Base-by-base conservation (phyloP, 2,113 vertebrate genomes). In the Argyrosomus japonicus region DNA sequence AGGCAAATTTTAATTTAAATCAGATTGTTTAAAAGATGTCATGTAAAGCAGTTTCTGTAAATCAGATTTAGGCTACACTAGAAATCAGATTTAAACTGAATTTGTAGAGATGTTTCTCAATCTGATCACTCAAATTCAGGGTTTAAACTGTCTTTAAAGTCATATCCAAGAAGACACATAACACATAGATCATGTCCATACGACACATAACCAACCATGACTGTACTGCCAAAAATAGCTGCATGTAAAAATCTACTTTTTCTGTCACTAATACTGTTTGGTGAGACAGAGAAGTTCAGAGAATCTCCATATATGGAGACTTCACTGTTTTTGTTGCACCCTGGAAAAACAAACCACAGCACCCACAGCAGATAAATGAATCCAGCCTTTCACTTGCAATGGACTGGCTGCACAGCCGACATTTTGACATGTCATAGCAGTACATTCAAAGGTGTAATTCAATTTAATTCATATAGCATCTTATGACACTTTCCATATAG, bases 1-100 rank as follows among this genome's bases (percentile, higher is more conserved):
- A 68, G 32, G 43, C 21, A 57, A 12, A 36, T 73, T 68, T 54
- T 51, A 25, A 69, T 67, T 27, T 48, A 32, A 74, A 73, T 69
- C 10, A 29, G n/a, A 75, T 68, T 51, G 43, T 40, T 40, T 40
- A 9, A 40, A 45, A 47, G 74, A 27, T 6, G 2, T 29, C 10
- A 65, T 23, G 21, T n/a, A 48, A 57, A 19, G 5, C 13, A 48
- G 18, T 29, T 17, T 19, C 12, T 75, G 4, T 29, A 62, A 60
- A 67, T 58, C 27, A 56, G 17, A 50, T 23, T 27, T 17, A 63
- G 32, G 14, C 15, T 27, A 57, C 11, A 43, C 23, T 53, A 56
- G 7, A 75, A 58, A 60, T 74, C 9, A 57, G 4, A 60, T 79
- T 19, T n/a, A 57, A 68, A 68, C 5, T 19, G 8, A 45, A 45